These are phyloP conservation scores for Polyploca ridens DNA, from an alignment of 2,888 invertebrate species.

Conservation along the genomic window DNA sequence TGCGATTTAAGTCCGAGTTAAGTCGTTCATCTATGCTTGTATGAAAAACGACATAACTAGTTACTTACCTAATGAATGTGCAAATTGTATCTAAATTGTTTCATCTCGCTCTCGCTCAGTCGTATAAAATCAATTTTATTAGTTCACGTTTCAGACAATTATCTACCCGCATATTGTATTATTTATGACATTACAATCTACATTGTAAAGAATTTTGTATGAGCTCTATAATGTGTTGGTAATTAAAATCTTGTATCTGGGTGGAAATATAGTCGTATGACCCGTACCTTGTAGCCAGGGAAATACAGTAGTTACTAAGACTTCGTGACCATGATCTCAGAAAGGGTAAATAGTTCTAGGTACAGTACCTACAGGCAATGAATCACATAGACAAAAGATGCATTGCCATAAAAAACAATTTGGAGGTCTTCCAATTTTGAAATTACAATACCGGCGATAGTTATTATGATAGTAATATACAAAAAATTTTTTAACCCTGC, in stretches of 20 bases:
- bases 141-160: constrained; percentile 10
- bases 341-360: too few relatives aligned
- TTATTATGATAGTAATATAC: too few relatives aligned
- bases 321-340: background rate
- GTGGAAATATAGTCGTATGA: background rate
- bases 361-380: too few relatives aligned
- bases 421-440: too few relatives aligned
- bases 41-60: background rate
- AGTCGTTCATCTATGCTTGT: too few relatives aligned
- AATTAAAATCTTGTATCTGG: constrained; percentile 7
- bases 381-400: too few relatives aligned
- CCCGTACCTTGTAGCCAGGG: background rate
- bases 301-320: background rate
- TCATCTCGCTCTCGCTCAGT: background rate
- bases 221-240: constrained; percentile 1
- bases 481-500: too few relatives aligned
- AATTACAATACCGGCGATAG: too few relatives aligned
- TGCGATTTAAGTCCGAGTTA: too few relatives aligned
- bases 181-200: constrained; percentile 15
- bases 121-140: background rate
- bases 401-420: too few relatives aligned
- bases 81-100: background rate
- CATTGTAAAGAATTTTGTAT: constrained; percentile 12
- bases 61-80: background rate
- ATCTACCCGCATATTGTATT: constrained; percentile 19